phyloP scores from a whole-genome alignment of 2,113 vertebrate species.

The Dromiciops gliroides region DNA sequence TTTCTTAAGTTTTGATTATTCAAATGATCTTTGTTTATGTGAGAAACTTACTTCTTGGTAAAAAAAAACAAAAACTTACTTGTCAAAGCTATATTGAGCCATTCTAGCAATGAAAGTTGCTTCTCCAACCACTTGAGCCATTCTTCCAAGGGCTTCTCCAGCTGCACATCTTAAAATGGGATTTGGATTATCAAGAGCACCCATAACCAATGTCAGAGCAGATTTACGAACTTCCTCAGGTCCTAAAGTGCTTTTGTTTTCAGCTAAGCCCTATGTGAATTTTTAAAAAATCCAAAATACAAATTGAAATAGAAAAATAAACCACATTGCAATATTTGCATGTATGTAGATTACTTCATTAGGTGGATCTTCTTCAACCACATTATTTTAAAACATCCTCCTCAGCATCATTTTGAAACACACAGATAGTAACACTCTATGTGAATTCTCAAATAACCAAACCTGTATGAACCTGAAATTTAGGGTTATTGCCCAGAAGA shows the following conservation, averaged over 20 bases:
- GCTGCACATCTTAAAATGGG: conserved; percentile 98
- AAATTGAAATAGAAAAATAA: background rate
- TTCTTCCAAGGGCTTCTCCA: conserved; percentile 97
- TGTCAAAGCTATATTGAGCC: conserved; percentile 99
- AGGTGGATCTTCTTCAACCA: conserved; percentile 27
- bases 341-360: background rate
- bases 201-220: conserved; percentile 97
- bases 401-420: conserved; percentile 47
- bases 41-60: conserved; percentile 19
- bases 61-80: conserved; percentile 84
- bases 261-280: conserved; percentile 92
- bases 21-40: background rate
- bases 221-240: conserved; percentile 98
- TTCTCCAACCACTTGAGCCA: conserved; percentile 99
- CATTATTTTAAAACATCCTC: background rate
- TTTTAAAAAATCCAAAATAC: background rate
- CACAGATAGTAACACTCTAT: background rate
- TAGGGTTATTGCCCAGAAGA: background rate
- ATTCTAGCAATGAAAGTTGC: conserved; percentile 98
- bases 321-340: conserved; percentile 6
- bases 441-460: conserved; percentile 9
- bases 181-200: conserved; percentile 97
- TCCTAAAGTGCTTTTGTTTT: conserved; percentile 98
- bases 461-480: background rate
- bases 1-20: background rate